Evolutionary conservation across 2,888 invertebrate species (phyloP).

Genomic region (Oscheius myriophilus): DNA sequence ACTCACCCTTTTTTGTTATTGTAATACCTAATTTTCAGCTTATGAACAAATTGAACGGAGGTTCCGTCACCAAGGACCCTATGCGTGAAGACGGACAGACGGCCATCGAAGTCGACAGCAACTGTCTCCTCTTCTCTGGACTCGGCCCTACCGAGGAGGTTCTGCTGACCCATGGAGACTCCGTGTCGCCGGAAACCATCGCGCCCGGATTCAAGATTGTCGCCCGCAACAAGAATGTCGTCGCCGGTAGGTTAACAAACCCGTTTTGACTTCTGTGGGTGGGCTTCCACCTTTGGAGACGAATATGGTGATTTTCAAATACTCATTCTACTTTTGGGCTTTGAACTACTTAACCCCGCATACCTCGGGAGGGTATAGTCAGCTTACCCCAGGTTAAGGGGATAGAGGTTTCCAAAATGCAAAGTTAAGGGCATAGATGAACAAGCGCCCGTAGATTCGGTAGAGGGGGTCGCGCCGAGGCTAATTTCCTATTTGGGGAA

Average conservation of each 20-base stretch:
- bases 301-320: neutral
- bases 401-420: too few relatives aligned
- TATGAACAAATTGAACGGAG: conserved; percentile 96
- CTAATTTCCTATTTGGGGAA: too few relatives aligned
- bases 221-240: conserved; percentile 76
- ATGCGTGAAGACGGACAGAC: conserved; percentile 85
- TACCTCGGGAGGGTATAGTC: too few relatives aligned
- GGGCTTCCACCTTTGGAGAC: too few relatives aligned
- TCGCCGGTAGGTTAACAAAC: conserved; percentile 70
- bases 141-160: conserved; percentile 75
- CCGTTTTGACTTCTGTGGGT: too few relatives aligned
- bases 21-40: conserved; percentile 76
- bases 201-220: conserved; percentile 88
- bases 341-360: neutral
- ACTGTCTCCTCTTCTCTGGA: conserved; percentile 85
- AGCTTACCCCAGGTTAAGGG: too few relatives aligned
- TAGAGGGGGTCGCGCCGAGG: too few relatives aligned
- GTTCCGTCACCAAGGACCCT: conserved; percentile 86
- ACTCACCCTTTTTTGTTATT: neutral
- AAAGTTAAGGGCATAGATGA: too few relatives aligned
- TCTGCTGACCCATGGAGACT: conserved; percentile 95
- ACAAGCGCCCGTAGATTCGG: too few relatives aligned
- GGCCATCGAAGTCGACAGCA: conserved; percentile 81
- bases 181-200: conserved; percentile 82
- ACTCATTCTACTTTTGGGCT: neutral